Evolutionary conservation across 2,797 vertebrate genomes (phyloP).

Genomic region (Denticeps clupeoides): DNA sequence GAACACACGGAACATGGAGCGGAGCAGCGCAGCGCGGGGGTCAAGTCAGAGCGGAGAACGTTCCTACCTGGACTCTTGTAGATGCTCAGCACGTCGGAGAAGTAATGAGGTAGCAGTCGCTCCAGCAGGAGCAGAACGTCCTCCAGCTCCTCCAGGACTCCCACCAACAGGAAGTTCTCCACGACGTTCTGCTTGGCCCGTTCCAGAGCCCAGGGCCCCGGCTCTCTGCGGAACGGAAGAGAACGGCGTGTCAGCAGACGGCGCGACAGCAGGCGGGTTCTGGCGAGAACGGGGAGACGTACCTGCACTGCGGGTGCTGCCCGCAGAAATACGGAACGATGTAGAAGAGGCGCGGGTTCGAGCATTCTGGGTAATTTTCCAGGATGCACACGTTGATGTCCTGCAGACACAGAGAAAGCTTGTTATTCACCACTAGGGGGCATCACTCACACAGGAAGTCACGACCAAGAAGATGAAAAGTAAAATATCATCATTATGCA

Average conservation of each 20-base stretch:
- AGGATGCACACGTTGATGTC: slow-evolving; percentile 97
- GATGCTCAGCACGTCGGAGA: slow-evolving; percentile 86
- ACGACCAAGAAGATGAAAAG: background rate
- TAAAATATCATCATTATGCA: background rate
- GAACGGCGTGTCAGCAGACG: background rate
- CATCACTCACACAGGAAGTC: background rate
- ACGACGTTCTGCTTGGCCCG: slow-evolving; percentile 89
- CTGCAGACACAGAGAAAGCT: slow-evolving; percentile 49
- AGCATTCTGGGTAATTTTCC: slow-evolving; percentile 94
- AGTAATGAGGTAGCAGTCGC: slow-evolving; percentile 98
- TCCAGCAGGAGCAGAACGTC: slow-evolving; percentile 95
- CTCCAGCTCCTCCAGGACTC: slow-evolving; percentile 93
- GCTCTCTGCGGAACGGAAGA: slow-evolving; percentile 63
- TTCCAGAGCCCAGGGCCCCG: slow-evolving; percentile 92
- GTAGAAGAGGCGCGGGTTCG: slow-evolving; percentile 93
- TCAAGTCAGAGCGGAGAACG: background rate
- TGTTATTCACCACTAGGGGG: too few relatives aligned
- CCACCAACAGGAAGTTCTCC: slow-evolving; percentile 95
- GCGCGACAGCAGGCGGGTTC: too few relatives aligned
- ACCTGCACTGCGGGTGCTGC: slow-evolving; percentile 98
- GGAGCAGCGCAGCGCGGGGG: background rate
- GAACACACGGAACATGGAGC: background rate
- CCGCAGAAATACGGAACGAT: slow-evolving; percentile 98
- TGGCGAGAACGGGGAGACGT: too few relatives aligned
- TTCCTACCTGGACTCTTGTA: slow-evolving; percentile 63